phyloP scores from a whole-genome alignment of 2,888 invertebrate genomes.

The Rotaria magnacalcarata region DNA sequence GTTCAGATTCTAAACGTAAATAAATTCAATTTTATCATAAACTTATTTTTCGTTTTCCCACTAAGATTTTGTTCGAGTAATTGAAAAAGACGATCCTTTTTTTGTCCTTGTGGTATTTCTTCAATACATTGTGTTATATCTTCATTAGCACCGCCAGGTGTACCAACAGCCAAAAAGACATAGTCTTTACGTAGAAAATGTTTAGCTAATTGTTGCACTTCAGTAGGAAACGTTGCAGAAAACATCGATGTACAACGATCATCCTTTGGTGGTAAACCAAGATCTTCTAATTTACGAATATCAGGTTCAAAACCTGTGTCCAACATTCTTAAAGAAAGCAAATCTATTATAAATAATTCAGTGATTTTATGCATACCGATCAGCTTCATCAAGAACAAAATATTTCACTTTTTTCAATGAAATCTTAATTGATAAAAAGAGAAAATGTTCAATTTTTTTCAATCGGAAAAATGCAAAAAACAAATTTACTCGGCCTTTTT shows the following conservation, averaged over 20 bases:
- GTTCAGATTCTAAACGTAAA: conserved; percentile 36
- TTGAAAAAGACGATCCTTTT: conserved; percentile 70
- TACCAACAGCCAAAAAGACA: conserved; percentile 81
- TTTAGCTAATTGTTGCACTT: conserved; percentile 72
- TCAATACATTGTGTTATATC: conserved; percentile 75
- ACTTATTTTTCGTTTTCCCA: neutral
- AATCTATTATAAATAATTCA: neutral
- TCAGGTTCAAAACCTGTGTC: conserved; percentile 68
- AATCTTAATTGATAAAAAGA: neutral
- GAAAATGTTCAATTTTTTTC: neutral
- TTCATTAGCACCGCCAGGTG: conserved; percentile 82
- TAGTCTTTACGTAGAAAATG: conserved; percentile 71
- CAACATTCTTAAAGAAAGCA: conserved; percentile 65
- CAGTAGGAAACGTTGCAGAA: conserved; percentile 72
- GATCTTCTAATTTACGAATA: conserved; percentile 49
- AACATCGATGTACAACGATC: conserved; percentile 68
- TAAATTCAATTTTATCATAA: too few relatives aligned
- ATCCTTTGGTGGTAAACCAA: conserved; percentile 55
- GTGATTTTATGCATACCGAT: neutral
- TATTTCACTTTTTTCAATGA: conserved; percentile 44
- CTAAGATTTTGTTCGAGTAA: conserved; percentile 61
- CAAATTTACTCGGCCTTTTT: conserved; percentile 39
- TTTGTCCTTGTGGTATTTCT: conserved; percentile 66
- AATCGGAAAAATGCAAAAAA: neutral
- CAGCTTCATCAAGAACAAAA: conserved; percentile 46